A percentile compares a stretch with the other conserved stretches of the same genome.
Conservation (phyloP, 64 coral and sea anemone genomes). For the Stichodactyla helianthus region DNA sequence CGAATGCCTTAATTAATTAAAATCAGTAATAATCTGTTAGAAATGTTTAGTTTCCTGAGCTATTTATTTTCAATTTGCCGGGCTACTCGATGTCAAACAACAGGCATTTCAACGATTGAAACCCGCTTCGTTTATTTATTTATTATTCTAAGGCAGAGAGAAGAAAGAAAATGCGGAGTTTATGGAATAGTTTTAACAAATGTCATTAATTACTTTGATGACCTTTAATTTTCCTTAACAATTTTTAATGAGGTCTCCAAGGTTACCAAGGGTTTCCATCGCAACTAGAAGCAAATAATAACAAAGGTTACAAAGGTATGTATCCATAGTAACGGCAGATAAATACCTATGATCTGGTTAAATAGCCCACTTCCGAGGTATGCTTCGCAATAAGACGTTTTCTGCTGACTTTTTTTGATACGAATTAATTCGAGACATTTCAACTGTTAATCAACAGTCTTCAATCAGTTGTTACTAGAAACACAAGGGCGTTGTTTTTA, state of each 20-base stretch:
- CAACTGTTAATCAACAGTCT: too few relatives aligned
- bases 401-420: too few relatives aligned
- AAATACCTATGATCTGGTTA: too few relatives aligned
- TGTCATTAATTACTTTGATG: neutral
- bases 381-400: too few relatives aligned
- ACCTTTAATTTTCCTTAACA: neutral
- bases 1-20: too few relatives aligned
- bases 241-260: neutral
- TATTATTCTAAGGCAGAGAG: neutral
- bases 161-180: neutral
- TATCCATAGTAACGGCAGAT: too few relatives aligned
- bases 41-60: neutral
- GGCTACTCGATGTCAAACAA: neutral
- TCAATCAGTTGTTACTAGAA: too few relatives aligned
- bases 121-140: neutral
- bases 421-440: too few relatives aligned
- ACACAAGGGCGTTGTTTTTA: too few relatives aligned
- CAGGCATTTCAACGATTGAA: neutral
- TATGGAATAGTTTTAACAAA: too few relatives aligned
- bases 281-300: neutral
- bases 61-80: neutral
- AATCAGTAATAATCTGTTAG: neutral
- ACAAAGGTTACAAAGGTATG: neutral
- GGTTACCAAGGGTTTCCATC: slow-evolving; percentile 10
- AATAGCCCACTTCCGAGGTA: too few relatives aligned